phyloP scores from a whole-genome alignment of 2,113 vertebrate species.

The Progne subis region DNA sequence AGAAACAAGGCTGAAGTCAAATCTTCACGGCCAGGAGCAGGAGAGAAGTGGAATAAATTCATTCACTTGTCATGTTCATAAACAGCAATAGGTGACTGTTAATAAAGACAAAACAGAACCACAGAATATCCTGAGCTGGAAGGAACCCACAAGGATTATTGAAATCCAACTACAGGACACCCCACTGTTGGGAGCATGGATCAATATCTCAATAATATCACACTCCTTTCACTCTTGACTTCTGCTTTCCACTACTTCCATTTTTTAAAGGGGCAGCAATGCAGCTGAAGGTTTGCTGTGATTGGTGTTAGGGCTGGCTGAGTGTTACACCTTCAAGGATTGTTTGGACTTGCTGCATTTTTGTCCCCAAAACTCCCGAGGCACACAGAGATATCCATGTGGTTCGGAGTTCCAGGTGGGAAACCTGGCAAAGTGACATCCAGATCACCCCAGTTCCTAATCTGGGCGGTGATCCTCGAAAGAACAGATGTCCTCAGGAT shows the following conservation, averaged over 20 bases:
- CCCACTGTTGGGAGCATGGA: background rate
- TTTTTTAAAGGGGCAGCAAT: background rate
- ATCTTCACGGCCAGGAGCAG: background rate
- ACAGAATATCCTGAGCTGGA: background rate
- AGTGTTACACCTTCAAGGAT: accelerated
- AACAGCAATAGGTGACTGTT: background rate
- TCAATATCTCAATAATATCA: background rate
- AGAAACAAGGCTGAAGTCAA: background rate
- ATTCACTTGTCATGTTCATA: background rate
- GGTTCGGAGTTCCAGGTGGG: background rate
- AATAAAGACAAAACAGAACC: background rate
- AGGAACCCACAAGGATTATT: background rate
- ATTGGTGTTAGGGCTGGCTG: background rate
- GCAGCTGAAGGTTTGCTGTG: background rate
- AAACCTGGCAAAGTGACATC: background rate
- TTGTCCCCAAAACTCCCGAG: background rate
- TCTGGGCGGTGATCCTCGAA: background rate
- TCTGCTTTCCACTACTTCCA: background rate
- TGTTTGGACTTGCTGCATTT: background rate
- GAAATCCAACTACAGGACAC: background rate
- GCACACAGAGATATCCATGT: background rate
- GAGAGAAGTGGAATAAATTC: background rate
- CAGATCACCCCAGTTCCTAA: background rate
- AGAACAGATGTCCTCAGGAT: background rate
- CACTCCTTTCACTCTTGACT: background rate